Evolutionary conservation across 1,140 invertebrate genomes (phyloP), one percentile per base, ranked within the genome.

Genomic region (Listronotus oregonensis): DNA sequence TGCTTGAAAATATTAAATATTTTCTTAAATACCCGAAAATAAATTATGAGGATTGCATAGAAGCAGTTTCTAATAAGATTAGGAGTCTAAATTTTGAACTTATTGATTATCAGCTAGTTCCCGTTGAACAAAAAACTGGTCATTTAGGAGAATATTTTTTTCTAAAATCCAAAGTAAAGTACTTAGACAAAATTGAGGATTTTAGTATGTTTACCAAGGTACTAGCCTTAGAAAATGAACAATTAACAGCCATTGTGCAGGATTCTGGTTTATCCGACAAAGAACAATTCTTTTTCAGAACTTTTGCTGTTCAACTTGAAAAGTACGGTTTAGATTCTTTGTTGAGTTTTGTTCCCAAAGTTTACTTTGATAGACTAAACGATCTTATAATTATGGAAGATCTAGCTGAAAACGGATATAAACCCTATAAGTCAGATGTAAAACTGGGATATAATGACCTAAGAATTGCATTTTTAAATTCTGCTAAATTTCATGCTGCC

Each of bases 71-170:
- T 11, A 27, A 18, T 10, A 17, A 21, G 21, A 6, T 49, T 3
- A 9, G 18, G 1, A 44, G 8, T 18, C 1, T 9, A 21, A 17
- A 17, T 10, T 49, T 49, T 21, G 46, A 49, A 21, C 10, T 49
- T 49, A 9, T 21, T 18, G 46, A 27, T 17, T 49, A 21, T 12
- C 17, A 49, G 12, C 46, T 49, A 10, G 46, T 21, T 21, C 18
- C 46, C 12, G 8, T 49, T 1, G 18, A 49, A 5, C 15, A 49
- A 27, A 27, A 11, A 21, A 21, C 21, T 11, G 46, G 46, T 5
- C 46, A 49, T 21, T 12, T 49, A 12, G 46, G 46, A 49, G 15
- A 49, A 10, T 49, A 49, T 12, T 49, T 49, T 21, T 49, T 21
- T 15, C 17, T 49, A 21, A 49, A 49, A 17, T 6, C 18, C 6